Conservation (phyloP, 1,140 invertebrate species). For the Plodia interpunctella region DNA sequence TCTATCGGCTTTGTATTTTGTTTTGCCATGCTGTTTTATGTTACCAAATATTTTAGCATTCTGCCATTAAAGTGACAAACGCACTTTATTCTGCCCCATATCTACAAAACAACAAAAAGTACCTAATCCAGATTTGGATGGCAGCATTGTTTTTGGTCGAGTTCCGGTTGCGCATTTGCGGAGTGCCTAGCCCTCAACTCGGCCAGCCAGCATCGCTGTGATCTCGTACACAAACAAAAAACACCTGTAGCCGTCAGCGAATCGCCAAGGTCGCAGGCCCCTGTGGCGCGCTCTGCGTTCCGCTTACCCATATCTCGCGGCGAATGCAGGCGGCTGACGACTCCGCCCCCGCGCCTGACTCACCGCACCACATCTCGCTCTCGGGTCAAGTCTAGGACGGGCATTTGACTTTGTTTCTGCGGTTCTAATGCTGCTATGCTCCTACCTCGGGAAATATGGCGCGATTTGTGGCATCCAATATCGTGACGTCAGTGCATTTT, state of each 20-base stretch:
- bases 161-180: slow-evolving; percentile 55
- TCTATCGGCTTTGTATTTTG: too few species aligned
- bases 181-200: slow-evolving; percentile 23
- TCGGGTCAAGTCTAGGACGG: slow-evolving; percentile 60
- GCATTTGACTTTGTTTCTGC: slow-evolving; percentile 38
- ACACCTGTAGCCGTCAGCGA: slow-evolving; percentile 72
- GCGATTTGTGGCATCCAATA: too few species aligned
- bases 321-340: slow-evolving; percentile 55
- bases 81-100: background rate
- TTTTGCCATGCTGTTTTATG: too few species aligned
- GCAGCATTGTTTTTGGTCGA: slow-evolving; percentile 29
- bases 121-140: background rate
- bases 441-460: background rate
- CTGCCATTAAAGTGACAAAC: too few species aligned
- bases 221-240: slow-evolving; percentile 71
- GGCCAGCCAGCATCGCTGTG: slow-evolving; percentile 43
- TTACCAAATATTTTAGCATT: too few species aligned
- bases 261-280: slow-evolving; percentile 71
- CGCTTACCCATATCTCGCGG: slow-evolving; percentile 74
- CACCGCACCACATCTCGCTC: slow-evolving; percentile 40
- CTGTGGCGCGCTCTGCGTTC: slow-evolving; percentile 62
- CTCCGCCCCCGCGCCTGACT: slow-evolving; percentile 61
- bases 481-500: background rate
- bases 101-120: background rate
- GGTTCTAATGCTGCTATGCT: slow-evolving; percentile 14